Base-by-base conservation (phyloP, 2,888 invertebrate genomes). In the Hecatera dysodea region DNA sequence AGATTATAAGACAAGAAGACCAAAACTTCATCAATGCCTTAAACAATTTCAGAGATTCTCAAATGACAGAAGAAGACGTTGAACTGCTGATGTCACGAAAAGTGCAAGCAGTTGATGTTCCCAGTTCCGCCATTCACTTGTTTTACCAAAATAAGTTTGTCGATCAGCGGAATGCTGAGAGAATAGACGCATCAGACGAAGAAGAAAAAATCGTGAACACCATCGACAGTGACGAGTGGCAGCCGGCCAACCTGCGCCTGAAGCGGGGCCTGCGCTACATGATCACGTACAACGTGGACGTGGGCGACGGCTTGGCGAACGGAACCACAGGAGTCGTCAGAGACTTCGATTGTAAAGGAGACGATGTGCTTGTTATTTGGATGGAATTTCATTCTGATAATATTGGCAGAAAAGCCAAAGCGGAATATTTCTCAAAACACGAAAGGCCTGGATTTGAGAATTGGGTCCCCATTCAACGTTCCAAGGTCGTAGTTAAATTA, bases 21-120 rank as follows among this genome's bases (percentile, higher is more conserved):
- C 71, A 77, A 67, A 64, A 74, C 2, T 77, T 77, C 36, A 71
- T 74, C 15, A 71, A 62, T 15, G 77, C 77, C n/a, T 63, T 77
- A 59, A 77, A 68, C 36, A 74, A 77, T 65, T 77, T 77, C 62
- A 71, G 71, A 64, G 55, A 70, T 77, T 72, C 72, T 27, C 48
- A 70, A 77, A 73, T 77, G 76, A 70, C 64, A 2, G 29, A 67
- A 50, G 60, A 73, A 64, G 76, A 77, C 55, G 64, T 73, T 52
- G 22, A 56, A 50, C 67, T 77, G 15, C 46, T 77, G 17, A 67
- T 46, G 60, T 77, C 76, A 36, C 68, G 76, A 48, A 9, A 53
- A 63, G 39, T 63, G n/a, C 50, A 50, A 27, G 19, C 42, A 24
- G n/a, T n/a, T 27, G 39, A 63, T 52, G 63, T 63, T 27, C 63